Evolutionary conservation across 2,113 vertebrate species (phyloP).

Genomic region (Ariopsis seemanni): DNA sequence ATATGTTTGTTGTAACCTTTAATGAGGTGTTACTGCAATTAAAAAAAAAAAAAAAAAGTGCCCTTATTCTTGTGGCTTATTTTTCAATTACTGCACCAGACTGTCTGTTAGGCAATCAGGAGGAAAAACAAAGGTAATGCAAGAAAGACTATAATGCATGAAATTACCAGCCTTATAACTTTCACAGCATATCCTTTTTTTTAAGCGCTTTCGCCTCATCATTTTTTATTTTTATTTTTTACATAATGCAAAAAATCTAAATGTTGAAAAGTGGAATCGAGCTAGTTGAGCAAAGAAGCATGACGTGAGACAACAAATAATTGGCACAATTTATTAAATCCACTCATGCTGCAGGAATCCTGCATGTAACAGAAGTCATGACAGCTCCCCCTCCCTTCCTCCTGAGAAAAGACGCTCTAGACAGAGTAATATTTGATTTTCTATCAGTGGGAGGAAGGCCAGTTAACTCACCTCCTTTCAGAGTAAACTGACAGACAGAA

Average conservation of each 20-base stretch:
- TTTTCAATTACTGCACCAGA: conserved; percentile 12
- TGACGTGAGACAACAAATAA: conserved; percentile 4
- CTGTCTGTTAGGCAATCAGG: not conserved
- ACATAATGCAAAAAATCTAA: conserved; percentile 33
- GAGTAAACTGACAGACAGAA: conserved; percentile 59
- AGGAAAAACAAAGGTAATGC: conserved; percentile 57
- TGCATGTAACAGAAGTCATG: conserved; percentile 22
- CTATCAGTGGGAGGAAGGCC: conserved; percentile 40
- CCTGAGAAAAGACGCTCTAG: conserved; percentile 25
- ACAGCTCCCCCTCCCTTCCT: conserved; percentile 11
- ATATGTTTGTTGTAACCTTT: conserved; percentile 7
- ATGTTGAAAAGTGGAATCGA: too few relatives aligned
- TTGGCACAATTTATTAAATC: conserved; percentile 22
- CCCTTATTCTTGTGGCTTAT: not conserved
- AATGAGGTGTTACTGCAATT: not conserved
- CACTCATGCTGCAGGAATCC: conserved; percentile 26
- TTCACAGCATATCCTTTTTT: conserved; percentile 66
- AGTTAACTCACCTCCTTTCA: conserved; percentile 41
- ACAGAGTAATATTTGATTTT: conserved; percentile 49
- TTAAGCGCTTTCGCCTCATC: conserved; percentile 6
- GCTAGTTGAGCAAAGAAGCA: conserved; percentile 38
- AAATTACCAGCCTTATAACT: conserved; percentile 72
- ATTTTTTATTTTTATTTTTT: not conserved
- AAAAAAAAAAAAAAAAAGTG: not conserved
- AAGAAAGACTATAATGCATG: conserved; percentile 67